These are phyloP conservation scores for Prietella phreatophila DNA, from an alignment of 2,113 vertebrate species.

Conservation along the genomic window DNA sequence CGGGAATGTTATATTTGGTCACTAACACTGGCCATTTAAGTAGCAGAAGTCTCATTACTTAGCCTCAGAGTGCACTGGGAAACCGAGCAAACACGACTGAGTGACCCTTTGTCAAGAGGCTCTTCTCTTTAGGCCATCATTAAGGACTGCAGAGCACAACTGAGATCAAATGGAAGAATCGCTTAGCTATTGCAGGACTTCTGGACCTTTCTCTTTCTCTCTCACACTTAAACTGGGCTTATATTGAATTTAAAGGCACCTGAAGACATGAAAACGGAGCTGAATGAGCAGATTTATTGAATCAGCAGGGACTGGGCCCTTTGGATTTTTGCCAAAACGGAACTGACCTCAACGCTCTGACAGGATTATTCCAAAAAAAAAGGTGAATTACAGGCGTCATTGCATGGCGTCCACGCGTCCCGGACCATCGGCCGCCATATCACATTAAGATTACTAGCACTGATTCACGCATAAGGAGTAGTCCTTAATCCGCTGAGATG, in stretches of 20 bases:
- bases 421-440: slow-evolving; percentile 16
- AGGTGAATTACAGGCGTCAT: slow-evolving; percentile 59
- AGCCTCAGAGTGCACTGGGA: slow-evolving; percentile 79
- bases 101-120: slow-evolving; percentile 80
- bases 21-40: slow-evolving; percentile 85
- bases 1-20: slow-evolving; percentile 85
- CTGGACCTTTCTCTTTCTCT: slow-evolving; percentile 50
- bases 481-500: neutral
- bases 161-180: slow-evolving; percentile 68
- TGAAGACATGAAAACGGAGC: slow-evolving; percentile 65
- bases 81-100: slow-evolving; percentile 86
- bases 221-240: slow-evolving; percentile 47
- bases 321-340: slow-evolving; percentile 81
- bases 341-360: slow-evolving; percentile 73
- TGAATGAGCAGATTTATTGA: slow-evolving; percentile 73
- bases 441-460: slow-evolving; percentile 28
- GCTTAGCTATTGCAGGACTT: slow-evolving; percentile 52
- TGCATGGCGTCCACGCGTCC: slow-evolving; percentile 52
- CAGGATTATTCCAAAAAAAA: slow-evolving; percentile 63
- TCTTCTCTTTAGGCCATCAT: slow-evolving; percentile 85
- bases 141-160: slow-evolving; percentile 78
- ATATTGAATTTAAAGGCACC: slow-evolving; percentile 53
- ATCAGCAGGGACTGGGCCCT: slow-evolving; percentile 79
- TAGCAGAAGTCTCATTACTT: slow-evolving; percentile 94
- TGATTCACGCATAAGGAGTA: slow-evolving; percentile 14